phyloP scores from a whole-genome alignment of 2,113 vertebrate genomes.

The Phalacrocorax carbo region DNA sequence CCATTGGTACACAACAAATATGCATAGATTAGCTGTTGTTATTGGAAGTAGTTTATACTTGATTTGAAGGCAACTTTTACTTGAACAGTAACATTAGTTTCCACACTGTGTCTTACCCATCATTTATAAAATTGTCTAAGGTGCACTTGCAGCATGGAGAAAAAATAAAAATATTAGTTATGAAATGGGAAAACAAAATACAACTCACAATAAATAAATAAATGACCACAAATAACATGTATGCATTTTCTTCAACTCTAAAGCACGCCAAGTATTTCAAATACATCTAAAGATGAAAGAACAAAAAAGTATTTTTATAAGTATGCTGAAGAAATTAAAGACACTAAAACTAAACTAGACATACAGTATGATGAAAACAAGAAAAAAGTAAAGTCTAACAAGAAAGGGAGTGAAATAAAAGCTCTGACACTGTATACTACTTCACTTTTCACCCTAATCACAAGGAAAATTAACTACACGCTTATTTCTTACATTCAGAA shows the following conservation, averaged over 20 bases:
- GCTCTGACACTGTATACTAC: not conserved
- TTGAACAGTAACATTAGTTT: slow-evolving; percentile 40
- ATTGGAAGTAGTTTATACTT: not conserved
- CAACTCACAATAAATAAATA: slow-evolving; percentile 1
- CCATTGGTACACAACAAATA: not conserved
- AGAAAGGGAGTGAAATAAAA: not conserved
- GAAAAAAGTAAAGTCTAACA: not conserved
- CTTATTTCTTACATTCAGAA: slow-evolving; percentile 39
- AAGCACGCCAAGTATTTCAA: not conserved
- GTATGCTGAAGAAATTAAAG: not conserved
- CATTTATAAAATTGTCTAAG: slow-evolving; percentile 75
- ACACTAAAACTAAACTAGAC: not conserved
- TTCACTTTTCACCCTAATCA: not conserved
- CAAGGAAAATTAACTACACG: not conserved
- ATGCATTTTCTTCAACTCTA: not conserved
- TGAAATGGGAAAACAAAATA: slow-evolving; percentile 65
- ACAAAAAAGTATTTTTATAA: not conserved
- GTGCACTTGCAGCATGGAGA: slow-evolving; percentile 87
- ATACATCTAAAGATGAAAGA: not conserved
- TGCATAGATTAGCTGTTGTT: not conserved
- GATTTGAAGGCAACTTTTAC: slow-evolving; percentile 15
- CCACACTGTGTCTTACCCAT: slow-evolving; percentile 72
- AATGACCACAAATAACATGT: not conserved
- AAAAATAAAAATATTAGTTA: slow-evolving; percentile 77
- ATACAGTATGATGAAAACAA: not conserved